These are phyloP conservation scores for Callithrix jacchus DNA, from an alignment of 2,113 vertebrate genomes.

Conservation along the genomic window DNA sequence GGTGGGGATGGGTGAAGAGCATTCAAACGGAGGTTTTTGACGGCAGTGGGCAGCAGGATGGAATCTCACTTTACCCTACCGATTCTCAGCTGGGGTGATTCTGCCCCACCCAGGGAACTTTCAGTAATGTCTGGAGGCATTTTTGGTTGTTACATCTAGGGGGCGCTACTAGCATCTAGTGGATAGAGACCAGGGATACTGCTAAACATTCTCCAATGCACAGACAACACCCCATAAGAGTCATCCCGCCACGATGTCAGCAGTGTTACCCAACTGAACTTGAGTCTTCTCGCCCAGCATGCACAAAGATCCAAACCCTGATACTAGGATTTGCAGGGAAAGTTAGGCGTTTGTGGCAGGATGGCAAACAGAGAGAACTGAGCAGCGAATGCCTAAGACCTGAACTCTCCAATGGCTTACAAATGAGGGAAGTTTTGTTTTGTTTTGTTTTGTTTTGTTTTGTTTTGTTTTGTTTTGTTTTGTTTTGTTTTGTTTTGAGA, in stretches of 20 bases:
- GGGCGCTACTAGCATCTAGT: background rate
- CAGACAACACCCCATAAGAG: background rate
- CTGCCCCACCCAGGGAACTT: background rate
- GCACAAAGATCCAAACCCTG: background rate
- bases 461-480: too few species aligned
- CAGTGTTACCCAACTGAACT: background rate
- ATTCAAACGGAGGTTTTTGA: background rate
- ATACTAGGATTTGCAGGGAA: background rate
- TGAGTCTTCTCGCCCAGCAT: background rate
- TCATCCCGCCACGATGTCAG: background rate
- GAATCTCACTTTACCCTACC: background rate
- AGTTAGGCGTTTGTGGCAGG: background rate
- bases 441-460: too few species aligned
- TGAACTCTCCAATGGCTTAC: background rate
- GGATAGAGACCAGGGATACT: background rate
- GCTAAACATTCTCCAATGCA: background rate
- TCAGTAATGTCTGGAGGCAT: background rate
- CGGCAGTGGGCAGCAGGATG: too few species aligned
- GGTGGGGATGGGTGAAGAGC: accelerated
- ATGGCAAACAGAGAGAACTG: background rate
- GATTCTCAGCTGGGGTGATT: background rate
- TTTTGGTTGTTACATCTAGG: background rate
- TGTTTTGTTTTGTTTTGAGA: too few species aligned
- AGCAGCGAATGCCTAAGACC: background rate
- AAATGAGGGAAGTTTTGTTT: background rate